Base-by-base conservation (phyloP, 2,113 vertebrate species). In the Fukomys damarensis region DNA sequence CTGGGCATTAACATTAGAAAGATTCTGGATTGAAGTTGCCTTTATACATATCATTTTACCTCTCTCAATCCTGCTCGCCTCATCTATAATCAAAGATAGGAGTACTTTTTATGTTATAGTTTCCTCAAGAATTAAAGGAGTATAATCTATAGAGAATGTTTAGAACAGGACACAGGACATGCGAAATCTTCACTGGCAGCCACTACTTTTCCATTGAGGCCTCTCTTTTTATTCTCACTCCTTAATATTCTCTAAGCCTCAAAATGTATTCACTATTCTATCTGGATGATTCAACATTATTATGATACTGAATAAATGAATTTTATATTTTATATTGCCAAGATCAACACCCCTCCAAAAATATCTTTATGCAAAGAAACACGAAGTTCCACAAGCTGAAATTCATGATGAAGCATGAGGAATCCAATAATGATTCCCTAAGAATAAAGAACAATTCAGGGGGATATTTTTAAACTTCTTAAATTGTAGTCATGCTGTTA, bases 71-170 rank as follows among this genome's bases (percentile, higher is more conserved):
- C 81, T 84, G 16, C 0, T 70, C 54, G 70, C 43, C 28, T 94
- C 63, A 86, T 86, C 30, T 76, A 43, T 70, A 30, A 83, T n/a
- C 46, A 35, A 41, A 94, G 32, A 58, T 59, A 35, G 4, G 82
- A 90, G 83, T 56, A 72, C 17, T 63, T 72, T 6, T 38, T 43
- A 79, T 2, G 6, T 43, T 54, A 79, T 4, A 68, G 10, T 56
- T 95, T 19, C 35, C 58, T 74, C 54, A 68, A 86, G 80, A 76
- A 85, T 41, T 83, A 90, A 93, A 89, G 82, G 52, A 90, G 26
- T 41, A 86, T 65, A 65, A 65, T 61, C 72, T 2, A 43, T 8
- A 2, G 16, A 94, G 26, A 83, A 17, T 66, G 19, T 85, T 92
- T 88, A 87, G 84, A 11, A 87, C 4, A 90, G n/a, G 24, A 70